Conservation (phyloP, 2,797 vertebrate species). For the Syncerus caffer region DNA sequence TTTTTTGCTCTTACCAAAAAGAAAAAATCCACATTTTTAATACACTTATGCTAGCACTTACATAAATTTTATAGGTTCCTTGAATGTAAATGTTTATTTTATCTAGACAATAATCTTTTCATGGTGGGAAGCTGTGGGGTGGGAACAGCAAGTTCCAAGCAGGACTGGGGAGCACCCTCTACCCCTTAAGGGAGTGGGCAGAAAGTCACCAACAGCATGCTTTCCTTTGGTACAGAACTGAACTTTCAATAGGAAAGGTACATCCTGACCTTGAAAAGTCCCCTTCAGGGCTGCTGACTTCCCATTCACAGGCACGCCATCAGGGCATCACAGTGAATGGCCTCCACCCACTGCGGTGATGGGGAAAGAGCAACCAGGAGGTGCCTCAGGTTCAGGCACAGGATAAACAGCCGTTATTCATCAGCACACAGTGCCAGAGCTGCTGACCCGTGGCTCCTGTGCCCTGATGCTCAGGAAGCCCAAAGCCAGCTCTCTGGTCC, state of each 20-base stretch:
- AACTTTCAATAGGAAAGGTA: background rate
- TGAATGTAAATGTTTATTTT: background rate
- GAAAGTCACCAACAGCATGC: background rate
- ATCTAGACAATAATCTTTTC: background rate
- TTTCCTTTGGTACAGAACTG: background rate
- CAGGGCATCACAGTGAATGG: background rate
- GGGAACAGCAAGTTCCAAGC: background rate
- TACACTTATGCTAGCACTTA: background rate
- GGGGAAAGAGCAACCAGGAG: background rate
- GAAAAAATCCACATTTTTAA: background rate
- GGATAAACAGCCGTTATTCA: accelerated
- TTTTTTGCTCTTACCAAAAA: background rate
- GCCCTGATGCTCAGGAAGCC: background rate
- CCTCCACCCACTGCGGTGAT: background rate
- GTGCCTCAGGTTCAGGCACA: accelerated
- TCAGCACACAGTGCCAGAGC: background rate
- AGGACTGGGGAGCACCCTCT: background rate
- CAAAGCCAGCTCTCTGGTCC: background rate
- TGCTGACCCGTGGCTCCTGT: background rate
- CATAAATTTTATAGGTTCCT: background rate
- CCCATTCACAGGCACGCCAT: background rate
- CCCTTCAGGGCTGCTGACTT: background rate
- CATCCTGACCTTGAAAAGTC: background rate
- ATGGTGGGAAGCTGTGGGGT: background rate
- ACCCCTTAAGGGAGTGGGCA: background rate